phyloP scores from a whole-genome alignment of 2,888 invertebrate species.

The Trissonchulus latispiculum region DNA sequence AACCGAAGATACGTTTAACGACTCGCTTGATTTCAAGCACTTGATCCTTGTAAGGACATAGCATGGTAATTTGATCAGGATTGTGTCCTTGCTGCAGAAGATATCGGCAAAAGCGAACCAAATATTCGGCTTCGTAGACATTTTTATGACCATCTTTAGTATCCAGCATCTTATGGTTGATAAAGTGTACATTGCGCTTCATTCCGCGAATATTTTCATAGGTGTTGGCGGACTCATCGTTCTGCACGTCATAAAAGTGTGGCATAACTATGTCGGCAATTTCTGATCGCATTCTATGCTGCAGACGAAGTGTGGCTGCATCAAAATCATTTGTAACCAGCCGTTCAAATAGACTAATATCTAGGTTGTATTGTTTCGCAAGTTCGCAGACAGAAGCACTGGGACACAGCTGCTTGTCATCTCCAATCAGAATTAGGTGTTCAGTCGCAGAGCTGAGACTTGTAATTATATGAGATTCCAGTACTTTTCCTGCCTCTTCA shows the following conservation, averaged over 20 bases:
- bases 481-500: slow-evolving; percentile 78
- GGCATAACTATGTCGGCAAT: slow-evolving; percentile 56
- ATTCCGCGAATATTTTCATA: slow-evolving; percentile 57
- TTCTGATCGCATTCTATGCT: slow-evolving; percentile 66
- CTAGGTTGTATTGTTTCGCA: slow-evolving; percentile 58
- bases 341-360: slow-evolving; percentile 70
- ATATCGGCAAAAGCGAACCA: slow-evolving; percentile 52
- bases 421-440: slow-evolving; percentile 76
- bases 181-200: slow-evolving; percentile 58
- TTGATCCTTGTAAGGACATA: slow-evolving; percentile 64
- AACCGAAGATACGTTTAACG: too few relatives aligned
- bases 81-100: slow-evolving; percentile 56
- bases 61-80: slow-evolving; percentile 59
- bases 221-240: slow-evolving; percentile 47
- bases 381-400: slow-evolving; percentile 60
- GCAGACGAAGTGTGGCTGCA: slow-evolving; percentile 55
- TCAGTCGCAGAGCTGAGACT: slow-evolving; percentile 62
- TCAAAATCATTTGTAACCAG: slow-evolving; percentile 60
- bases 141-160: slow-evolving; percentile 51
- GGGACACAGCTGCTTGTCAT: slow-evolving; percentile 70
- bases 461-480: slow-evolving; percentile 71
- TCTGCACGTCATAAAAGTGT: slow-evolving; percentile 57
- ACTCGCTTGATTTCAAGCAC: slow-evolving; percentile 54
- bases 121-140: slow-evolving; percentile 57
- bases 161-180: slow-evolving; percentile 42